Evolutionary conservation across 2,113 vertebrate species (phyloP).

Genomic region (Circaetus cinerascens): DNA sequence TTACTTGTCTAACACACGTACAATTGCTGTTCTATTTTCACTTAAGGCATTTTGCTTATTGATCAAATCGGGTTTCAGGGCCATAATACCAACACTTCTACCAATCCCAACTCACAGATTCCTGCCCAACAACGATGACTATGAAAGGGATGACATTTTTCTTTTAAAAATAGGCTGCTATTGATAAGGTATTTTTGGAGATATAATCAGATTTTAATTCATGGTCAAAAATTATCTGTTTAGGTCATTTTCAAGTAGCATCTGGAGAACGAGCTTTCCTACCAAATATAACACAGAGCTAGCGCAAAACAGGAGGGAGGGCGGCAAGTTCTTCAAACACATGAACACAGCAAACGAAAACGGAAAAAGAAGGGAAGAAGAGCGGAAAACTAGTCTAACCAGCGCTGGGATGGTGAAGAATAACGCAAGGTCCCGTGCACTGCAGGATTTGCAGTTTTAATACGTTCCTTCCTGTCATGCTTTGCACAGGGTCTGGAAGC

Average conservation of each 20-base stretch:
- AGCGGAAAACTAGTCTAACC: background rate
- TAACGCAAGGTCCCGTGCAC: fast-evolving
- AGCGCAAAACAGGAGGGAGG: background rate
- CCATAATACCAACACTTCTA: background rate
- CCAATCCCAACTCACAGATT: background rate
- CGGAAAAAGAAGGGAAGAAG: background rate
- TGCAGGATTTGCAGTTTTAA: background rate
- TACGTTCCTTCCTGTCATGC: background rate
- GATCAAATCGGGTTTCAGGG: conserved; percentile 35
- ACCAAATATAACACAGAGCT: background rate
- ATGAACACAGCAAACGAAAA: background rate
- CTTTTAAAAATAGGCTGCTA: background rate
- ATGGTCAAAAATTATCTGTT: background rate
- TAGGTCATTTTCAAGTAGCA: background rate
- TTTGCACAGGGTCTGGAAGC: background rate
- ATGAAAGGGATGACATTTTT: background rate
- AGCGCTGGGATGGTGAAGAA: background rate
- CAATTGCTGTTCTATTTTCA: conserved; percentile 23
- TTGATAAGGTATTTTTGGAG: background rate
- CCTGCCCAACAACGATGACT: background rate
- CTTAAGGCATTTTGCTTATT: conserved; percentile 54
- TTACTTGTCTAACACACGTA: conserved; percentile 26
- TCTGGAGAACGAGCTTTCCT: background rate
- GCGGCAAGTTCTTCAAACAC: background rate
- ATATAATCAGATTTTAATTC: background rate